Conservation (phyloP, 2,888 invertebrate genomes). For the Eupithecia tripunctaria region DNA sequence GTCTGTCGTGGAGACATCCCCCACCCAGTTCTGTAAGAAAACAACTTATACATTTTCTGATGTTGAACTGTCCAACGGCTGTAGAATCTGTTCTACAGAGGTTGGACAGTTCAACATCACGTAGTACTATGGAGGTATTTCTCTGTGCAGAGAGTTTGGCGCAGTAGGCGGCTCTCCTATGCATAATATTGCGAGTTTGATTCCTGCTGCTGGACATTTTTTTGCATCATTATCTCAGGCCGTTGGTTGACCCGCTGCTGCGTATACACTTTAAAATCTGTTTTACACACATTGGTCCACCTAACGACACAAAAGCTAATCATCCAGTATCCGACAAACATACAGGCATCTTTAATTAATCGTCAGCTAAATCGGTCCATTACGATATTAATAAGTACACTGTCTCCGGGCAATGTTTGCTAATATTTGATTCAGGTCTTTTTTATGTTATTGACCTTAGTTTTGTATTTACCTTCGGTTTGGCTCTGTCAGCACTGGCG, state of each 20-base stretch:
- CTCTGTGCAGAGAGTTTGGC: too few relatives aligned
- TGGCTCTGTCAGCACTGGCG: background rate
- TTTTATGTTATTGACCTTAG: too few relatives aligned
- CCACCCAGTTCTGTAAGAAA: conserved; percentile 82
- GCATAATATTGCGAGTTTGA: background rate
- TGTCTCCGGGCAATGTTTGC: background rate
- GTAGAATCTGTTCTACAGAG: too few relatives aligned
- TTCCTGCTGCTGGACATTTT: background rate
- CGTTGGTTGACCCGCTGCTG: too few relatives aligned
- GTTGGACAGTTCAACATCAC: too few relatives aligned
- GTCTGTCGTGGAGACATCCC: conserved; percentile 84
- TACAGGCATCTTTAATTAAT: background rate
- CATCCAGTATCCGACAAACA: too few relatives aligned
- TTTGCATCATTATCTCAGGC: too few relatives aligned
- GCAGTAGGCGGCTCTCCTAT: background rate
- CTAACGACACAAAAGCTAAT: too few relatives aligned
- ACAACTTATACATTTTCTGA: background rate
- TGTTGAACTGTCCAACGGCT: background rate
- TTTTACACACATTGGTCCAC: too few relatives aligned
- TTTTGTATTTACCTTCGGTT: background rate
- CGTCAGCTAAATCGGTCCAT: background rate
- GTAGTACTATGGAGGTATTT: too few relatives aligned
- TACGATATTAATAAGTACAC: too few relatives aligned
- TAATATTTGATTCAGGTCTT: background rate
- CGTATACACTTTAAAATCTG: too few relatives aligned